Evolutionary conservation across 2,797 vertebrate species (phyloP).

Genomic region (Muscicapa striata): DNA sequence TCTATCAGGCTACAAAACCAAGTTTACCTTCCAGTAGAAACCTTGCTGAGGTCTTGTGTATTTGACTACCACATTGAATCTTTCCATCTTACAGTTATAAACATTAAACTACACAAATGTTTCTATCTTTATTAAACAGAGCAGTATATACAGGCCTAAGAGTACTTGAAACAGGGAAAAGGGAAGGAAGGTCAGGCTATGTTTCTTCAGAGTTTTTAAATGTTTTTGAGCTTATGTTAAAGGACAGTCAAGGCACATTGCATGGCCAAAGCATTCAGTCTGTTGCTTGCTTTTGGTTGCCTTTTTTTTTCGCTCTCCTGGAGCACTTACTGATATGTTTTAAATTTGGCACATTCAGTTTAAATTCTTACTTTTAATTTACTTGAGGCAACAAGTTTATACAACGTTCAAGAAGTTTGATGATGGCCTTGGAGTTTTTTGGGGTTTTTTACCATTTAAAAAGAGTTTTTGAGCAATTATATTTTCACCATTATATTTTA

Average conservation of each 20-base stretch:
- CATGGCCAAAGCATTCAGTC: not conserved
- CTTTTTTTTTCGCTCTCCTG: not conserved
- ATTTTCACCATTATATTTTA: not conserved
- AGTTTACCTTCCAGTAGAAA: not conserved
- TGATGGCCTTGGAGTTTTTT: not conserved
- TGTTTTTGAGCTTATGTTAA: not conserved
- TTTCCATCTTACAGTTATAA: not conserved
- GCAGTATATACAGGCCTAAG: not conserved
- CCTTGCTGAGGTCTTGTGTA: not conserved
- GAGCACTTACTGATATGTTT: not conserved
- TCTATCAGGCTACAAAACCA: not conserved
- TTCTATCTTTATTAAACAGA: not conserved
- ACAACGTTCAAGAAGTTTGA: not conserved
- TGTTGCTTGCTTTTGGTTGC: not conserved
- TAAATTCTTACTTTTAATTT: not conserved
- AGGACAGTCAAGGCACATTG: not conserved
- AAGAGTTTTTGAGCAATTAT: not conserved
- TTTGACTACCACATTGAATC: not conserved
- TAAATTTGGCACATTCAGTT: not conserved
- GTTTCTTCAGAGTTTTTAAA: not conserved
- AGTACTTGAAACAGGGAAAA: not conserved
- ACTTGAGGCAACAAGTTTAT: not conserved
- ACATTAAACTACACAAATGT: not conserved
- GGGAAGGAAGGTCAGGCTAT: not conserved
- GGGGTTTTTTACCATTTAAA: not conserved